phyloP scores from a whole-genome alignment of 2,797 vertebrate genomes.

The Acrossocheilus fasciatus region DNA sequence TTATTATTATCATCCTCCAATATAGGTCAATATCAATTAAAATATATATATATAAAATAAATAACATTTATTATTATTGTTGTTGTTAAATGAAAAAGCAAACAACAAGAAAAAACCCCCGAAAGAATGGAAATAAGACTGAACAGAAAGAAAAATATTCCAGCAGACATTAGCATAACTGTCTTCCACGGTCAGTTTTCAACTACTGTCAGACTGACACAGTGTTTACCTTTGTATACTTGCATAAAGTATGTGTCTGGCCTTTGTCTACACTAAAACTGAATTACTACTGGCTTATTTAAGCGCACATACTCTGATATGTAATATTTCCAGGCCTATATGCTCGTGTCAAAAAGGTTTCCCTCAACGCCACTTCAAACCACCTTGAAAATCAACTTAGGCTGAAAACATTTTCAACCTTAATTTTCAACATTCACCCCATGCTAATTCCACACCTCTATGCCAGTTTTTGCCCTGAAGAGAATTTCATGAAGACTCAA shows the following conservation, averaged over 20 bases:
- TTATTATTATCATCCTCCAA: neutral
- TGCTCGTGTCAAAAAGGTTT: neutral
- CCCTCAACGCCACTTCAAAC: neutral
- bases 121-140: neutral
- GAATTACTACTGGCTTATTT: neutral
- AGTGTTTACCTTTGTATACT: neutral
- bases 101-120: neutral
- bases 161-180: neutral
- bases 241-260: neutral
- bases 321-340: neutral
- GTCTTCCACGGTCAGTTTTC: neutral
- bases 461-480: neutral
- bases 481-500: neutral
- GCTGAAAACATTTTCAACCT: conserved; percentile 3
- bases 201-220: neutral
- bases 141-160: neutral
- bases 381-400: neutral
- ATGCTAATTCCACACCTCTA: neutral
- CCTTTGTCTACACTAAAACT: neutral
- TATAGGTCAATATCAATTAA: neutral
- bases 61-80: neutral
- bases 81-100: neutral
- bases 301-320: neutral
- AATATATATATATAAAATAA: neutral
- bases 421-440: neutral